Evolutionary conservation across 2,113 vertebrate genomes (phyloP).

Genomic region (Castor canadensis): DNA sequence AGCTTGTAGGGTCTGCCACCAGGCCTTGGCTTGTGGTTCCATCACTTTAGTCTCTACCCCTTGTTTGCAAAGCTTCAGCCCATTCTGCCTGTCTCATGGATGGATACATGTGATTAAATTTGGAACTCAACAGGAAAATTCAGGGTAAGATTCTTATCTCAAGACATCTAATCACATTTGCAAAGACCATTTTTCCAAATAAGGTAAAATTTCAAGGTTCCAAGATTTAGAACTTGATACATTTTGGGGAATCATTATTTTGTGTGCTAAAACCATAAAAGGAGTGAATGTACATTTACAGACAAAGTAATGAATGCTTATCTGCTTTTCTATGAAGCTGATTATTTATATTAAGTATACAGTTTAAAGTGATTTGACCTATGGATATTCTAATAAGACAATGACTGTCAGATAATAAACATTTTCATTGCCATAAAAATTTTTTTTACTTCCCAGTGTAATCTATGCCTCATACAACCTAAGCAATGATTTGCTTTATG

Average conservation of each 20-base stretch:
- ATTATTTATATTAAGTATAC: not conserved
- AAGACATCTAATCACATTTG: not conserved
- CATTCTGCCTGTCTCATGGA: not conserved
- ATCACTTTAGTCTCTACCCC: too few relatives aligned
- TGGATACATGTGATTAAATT: not conserved
- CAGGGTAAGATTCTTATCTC: not conserved
- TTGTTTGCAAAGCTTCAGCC: not conserved
- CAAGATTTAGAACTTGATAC: not conserved
- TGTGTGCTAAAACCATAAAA: not conserved
- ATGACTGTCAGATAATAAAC: not conserved
- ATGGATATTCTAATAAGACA: not conserved
- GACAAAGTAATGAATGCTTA: not conserved
- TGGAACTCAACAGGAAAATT: not conserved
- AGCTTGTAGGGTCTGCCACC: not conserved
- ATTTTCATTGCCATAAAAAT: not conserved
- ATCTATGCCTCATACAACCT: not conserved
- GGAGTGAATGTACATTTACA: not conserved
- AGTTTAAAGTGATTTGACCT: not conserved
- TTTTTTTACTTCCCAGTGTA: not conserved
- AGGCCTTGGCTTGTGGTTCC: not conserved
- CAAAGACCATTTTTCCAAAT: not conserved
- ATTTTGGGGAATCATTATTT: not conserved
- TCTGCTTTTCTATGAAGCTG: not conserved
- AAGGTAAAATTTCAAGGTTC: not conserved
- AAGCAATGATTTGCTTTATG: not conserved